Evolutionary conservation across 1,140 invertebrate genomes (phyloP).

Genomic region (Philopotamus ludificatus): DNA sequence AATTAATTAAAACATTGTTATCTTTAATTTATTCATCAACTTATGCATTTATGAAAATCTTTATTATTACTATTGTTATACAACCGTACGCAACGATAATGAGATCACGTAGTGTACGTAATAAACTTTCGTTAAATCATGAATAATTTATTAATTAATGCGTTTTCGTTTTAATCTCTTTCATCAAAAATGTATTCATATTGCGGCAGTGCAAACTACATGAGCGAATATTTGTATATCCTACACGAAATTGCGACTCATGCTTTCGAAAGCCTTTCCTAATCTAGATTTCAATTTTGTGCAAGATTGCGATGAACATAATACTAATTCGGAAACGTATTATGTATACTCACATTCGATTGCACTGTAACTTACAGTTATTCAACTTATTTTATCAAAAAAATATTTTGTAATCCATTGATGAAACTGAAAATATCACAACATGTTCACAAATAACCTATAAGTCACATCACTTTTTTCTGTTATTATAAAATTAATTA

Average conservation of each 20-base stretch:
- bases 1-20: no score
- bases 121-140: conserved; percentile 15
- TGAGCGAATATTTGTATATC: not conserved
- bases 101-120: conserved; percentile 7
- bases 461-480: no score
- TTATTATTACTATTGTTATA: conserved; percentile 16
- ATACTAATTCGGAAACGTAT: not conserved
- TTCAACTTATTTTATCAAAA: no score
- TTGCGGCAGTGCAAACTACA: not conserved
- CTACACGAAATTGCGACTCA: not conserved
- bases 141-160: conserved; percentile 3
- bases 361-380: not conserved
- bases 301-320: not conserved
- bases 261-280: not conserved
- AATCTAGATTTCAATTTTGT: not conserved
- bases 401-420: no score
- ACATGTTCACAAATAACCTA: no score
- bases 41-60: not conserved
- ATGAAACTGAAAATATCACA: no score
- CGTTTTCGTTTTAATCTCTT: not conserved
- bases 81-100: conserved; percentile 12
- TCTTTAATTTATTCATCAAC: not conserved
- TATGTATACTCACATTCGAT: not conserved
- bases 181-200: not conserved
- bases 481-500: no score